Evolutionary conservation across 1,140 invertebrate genomes (phyloP), one percentile per base, ranked within the genome.

Genomic region (Polyergus mexicanus): DNA sequence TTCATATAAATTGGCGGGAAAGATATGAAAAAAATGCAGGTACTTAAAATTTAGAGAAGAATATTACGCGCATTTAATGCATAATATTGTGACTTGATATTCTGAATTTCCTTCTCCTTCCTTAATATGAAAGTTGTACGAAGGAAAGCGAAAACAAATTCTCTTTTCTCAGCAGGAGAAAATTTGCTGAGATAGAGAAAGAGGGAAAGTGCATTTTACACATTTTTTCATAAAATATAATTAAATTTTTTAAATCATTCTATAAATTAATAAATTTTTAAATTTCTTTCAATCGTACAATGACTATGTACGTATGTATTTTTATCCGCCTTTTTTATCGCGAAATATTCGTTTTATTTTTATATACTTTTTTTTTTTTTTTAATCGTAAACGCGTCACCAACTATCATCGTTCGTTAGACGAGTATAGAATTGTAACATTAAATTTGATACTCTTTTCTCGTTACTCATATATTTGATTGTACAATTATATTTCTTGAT

Each of bases 1-100:
- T 51, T 51, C 19, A 51, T 19, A 51, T 51, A 83, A 83, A 83
- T 83, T 74, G 78, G 28, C 56, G 38, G 38, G 41, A 71, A 72
- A 80, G 62, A 35, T 16, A n/a, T 3, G 13, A 47, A 60, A 32
- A 60, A 32, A 10, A 2, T 28, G 19, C 25, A 7, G 4, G 11
- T 32, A 35, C 13, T 47, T 65, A 35, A 66, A 38, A 38, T 11
- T 51, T 35, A 25, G 22, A 11, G 1, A 16, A 62, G 1, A 22
- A 3, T 41, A 44, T 11, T 6, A 28, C 6, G 13, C 13, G 13
- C 13, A 19, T 77, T 65, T 28, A 75, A 74, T 11, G 13, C 2
- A 3, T 11, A 56, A n/a, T n/a, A 58, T 11, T 11, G 3, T 16
- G 35, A 2, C 7, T 10, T 7, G 38, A 47, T 51, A 19, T 32